Base-by-base conservation (phyloP, 2,797 vertebrate species). In the Yasuhikotakia modesta region DNA sequence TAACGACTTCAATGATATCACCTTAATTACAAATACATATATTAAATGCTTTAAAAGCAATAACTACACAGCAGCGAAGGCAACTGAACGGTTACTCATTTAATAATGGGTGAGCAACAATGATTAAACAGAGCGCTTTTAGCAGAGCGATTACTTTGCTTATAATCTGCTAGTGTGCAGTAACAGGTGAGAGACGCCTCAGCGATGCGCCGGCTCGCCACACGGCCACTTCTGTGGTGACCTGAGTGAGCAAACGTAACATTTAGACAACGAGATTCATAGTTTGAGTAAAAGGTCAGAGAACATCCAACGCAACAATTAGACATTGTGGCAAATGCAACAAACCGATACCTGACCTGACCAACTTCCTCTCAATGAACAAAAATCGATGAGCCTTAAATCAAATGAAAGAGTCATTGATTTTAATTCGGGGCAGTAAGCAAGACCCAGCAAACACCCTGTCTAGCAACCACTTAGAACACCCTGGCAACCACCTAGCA, bases 101-200 rank as follows among this genome's bases (percentile, higher is more conserved):
- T 61, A 46, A 57, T 69, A 65, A 78, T 69, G 70, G 64, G 14
- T 71, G 64, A 72, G 53, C 63, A 66, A 79, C 72, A 75, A 77
- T 79, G 70, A 84, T 82, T 82, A 84, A 72, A 81, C 52, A 67
- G 70, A 64, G 53, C 32, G 43, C 45, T 64, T 76, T 68, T 69
- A 64, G 52, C n/a, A 5, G 10, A 73, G 64, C 48, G 53, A 80
- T 80, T 73, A 63, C 63, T 48, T 55, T 12, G 57, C 53, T 60
- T 84, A 76, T 79, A 78, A 73, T 70, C 73, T 64, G 30, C 21
- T 61, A 46, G n/a, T 2, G 5, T 50, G 55, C 32, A 5, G 46
- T 57, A 46, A 74, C 55, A 52, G 45, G 53, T 67, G 19, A 50
- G 58, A 17, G 68, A 3, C 27, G 48, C 63, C 63, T 57, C 21